Evolutionary conservation across 2,113 vertebrate species (phyloP), one percentile per base, ranked within the genome.

Genomic region (Cairina moschata): DNA sequence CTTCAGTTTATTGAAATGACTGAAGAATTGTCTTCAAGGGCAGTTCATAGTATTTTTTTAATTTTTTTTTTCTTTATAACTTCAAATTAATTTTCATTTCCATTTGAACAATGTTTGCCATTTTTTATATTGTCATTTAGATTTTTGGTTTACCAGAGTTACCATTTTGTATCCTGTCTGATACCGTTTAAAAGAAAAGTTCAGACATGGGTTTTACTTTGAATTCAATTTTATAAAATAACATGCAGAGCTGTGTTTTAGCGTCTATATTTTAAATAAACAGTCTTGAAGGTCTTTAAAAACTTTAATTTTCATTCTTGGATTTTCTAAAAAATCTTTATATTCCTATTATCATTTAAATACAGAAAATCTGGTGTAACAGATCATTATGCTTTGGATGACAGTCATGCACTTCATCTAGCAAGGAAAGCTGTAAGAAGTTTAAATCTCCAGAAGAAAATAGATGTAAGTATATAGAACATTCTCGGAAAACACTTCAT

Each of bases 311-410:
- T 67, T 86, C 13, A 6, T 62, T 67, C 6, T 42, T 10, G 16
- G 12, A 29, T 52, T 48, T 67, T n/a, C 68, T 40, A 20, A 48
- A 21, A 48, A 83, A 20, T 75, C 23, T 71, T 77, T 2, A 8
- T 78, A 21, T 83, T 93, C 12, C 13, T 86, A 0, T 86, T 94
- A 9, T 71, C 84, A 31, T 73, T 83, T 88, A 34, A 95, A 31
- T 84, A 23, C 96, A 99, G 99, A 95, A 99, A 99, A 96, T 99
- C 99, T 75, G 99, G 99, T 48, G 99, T 99, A 83, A 98, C 98
- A 18, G 99, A 99, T 96, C 98, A 99, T 92, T 99, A 99, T 11
- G 99, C 99, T 87, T 96, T 99, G 95, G 99, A 99, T 62, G 99
- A 99, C 77, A 96, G 95, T 78, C 99, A 99, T 23, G 99, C 99